These are phyloP conservation scores for Bombus consobrinus DNA, from an alignment of 1,140 invertebrate genomes.

Conservation along the genomic window DNA sequence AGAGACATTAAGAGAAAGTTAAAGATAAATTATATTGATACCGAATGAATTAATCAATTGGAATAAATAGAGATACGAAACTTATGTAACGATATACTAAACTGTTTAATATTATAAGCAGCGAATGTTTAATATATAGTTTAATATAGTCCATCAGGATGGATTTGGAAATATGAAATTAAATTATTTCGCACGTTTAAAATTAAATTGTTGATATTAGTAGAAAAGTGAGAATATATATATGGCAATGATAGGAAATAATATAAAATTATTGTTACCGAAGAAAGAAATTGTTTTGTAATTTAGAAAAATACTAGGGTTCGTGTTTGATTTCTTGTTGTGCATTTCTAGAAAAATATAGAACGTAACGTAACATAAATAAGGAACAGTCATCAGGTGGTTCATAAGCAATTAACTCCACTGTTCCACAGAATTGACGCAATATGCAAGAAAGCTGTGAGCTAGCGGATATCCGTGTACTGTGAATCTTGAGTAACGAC, in stretches of 20 bases:
- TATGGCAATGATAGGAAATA: too few relatives aligned
- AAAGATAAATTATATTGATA: background rate
- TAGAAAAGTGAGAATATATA: too few relatives aligned
- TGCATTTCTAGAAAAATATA: background rate
- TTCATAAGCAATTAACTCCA: conserved; percentile 27
- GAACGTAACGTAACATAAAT: too few relatives aligned
- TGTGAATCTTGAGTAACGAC: background rate
- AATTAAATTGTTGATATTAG: background rate
- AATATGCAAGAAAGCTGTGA: conserved; percentile 25
- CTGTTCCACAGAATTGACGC: conserved; percentile 29
- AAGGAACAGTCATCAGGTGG: background rate
- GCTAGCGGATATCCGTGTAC: conserved; percentile 36
- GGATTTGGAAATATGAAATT: background rate
- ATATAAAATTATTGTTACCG: background rate
- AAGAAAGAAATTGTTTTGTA: background rate
- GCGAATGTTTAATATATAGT: background rate
- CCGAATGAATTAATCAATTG: background rate
- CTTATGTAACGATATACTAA: background rate
- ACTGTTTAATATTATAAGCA: background rate
- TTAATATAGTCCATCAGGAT: background rate
- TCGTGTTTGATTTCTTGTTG: background rate
- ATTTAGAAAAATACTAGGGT: background rate
- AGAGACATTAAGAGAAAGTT: background rate
- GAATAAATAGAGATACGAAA: background rate
- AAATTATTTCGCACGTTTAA: background rate